Evolutionary conservation across 1,140 invertebrate species (phyloP), one percentile per base, ranked within the genome.

Genomic region (Glossosoma conforme): DNA sequence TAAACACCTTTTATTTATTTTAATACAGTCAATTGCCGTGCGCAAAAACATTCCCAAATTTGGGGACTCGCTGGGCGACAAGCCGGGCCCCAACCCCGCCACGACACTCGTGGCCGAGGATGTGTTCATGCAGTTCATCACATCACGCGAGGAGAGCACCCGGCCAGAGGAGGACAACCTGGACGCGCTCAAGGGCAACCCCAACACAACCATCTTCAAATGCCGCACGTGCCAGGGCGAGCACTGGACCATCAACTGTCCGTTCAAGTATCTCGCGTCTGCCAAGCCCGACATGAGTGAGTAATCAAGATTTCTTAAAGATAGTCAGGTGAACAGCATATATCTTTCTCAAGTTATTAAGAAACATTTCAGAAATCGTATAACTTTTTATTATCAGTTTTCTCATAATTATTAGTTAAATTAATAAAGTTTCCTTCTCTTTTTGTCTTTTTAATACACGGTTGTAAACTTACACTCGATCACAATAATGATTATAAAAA

Each of bases 201-300:
- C 64, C 25, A 71, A 64, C 57, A 89, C 85, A 64, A 85, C 87
- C 60, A 81, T 92, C 60, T 90, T 97, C 43, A 93, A 91, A 64
- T 98, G 95, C 65, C 82, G 95, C 68, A 91, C 87, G 48, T 98
- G 94, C 75, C 91, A 91, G 63, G 91, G 91, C 13, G 94, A 97
- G 60, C 95, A 98, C 78, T 98, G 94, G 93, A 97, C 93, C 4
- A 84, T 91, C 36, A 92, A 92, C 60, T 98, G 95, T 80, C 95
- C 95, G 1, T 98, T 91, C 78, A 97, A 97, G 70, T 91, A 96
- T 54, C 74, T 90, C 50, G 79, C 79, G 51, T 80, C 80, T 56
- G 78, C 81, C 58, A 79, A 77, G 64, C 74, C 69, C 14, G 54
- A 60, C 25, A 32, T 48, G n/a, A 47, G 54, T 57, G 35, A 57